Evolutionary conservation across 2,797 vertebrate species (phyloP).

Genomic region (Periophthalmus magnuspinnatus): DNA sequence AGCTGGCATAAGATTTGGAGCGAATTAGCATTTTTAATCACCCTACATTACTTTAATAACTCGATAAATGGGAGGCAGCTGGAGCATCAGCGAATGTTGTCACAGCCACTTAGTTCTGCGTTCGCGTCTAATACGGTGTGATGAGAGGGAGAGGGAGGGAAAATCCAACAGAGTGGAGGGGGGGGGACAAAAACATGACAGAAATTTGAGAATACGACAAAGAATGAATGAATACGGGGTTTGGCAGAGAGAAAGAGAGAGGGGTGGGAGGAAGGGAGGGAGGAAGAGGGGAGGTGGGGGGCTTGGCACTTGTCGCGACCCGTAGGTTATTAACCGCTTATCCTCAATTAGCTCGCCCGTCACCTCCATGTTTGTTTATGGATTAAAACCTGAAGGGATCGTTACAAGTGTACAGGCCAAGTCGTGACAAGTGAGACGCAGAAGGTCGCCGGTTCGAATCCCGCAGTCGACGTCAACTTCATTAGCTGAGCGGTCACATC

Average conservation of each 20-base stretch:
- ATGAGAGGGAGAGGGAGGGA: slow-evolving; percentile 44
- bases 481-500: too few relatives aligned
- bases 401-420: too few relatives aligned
- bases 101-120: slow-evolving; percentile 72
- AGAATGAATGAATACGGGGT: slow-evolving; percentile 16
- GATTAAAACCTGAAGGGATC: slow-evolving; percentile 7
- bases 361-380: slow-evolving; percentile 54
- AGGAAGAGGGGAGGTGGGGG: not conserved
- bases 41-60: slow-evolving; percentile 82
- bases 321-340: slow-evolving; percentile 67
- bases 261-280: not conserved
- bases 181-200: slow-evolving; percentile 40
- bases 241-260: slow-evolving; percentile 35
- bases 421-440: too few relatives aligned
- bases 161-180: slow-evolving; percentile 33
- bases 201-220: slow-evolving; percentile 22
- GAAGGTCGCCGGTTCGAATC: too few relatives aligned
- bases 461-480: too few relatives aligned
- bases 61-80: slow-evolving; percentile 76
- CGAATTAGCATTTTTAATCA: slow-evolving; percentile 83
- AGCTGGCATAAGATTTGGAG: slow-evolving; percentile 70
- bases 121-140: slow-evolving; percentile 65
- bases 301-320: slow-evolving; percentile 54
- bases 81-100: slow-evolving; percentile 72
- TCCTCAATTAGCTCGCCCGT: slow-evolving; percentile 71